Base-by-base conservation (phyloP, 1,140 invertebrate genomes). In the Zaprionus davidi region DNA sequence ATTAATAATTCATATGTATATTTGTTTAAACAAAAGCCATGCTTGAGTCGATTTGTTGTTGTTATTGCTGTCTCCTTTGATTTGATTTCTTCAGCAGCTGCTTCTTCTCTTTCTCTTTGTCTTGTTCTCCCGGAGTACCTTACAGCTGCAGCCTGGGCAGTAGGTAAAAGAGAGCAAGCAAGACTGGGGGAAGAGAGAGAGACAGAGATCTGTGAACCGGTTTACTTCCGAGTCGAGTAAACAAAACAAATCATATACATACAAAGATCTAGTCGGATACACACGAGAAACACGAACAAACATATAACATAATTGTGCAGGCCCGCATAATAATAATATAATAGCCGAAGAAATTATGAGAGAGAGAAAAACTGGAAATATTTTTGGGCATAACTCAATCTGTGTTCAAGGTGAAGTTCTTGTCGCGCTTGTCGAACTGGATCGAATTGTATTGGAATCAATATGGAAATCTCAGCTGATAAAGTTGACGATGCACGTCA, bases 401-500 rank as follows among this genome's bases (percentile, higher is more conserved):
- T 31, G 9, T 1, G 6, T 5, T 57, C 55, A 67, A 67, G 65
- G 38, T 58, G 38, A 58, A 56, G 34, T 22, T 53, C 46, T 41
- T 34, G 31, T 58, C 34, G 24, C 15, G 36, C 9, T 58, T 69
- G 57, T 41, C 20, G 51, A 9, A 20, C 38, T 64, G 64, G 68
- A 36, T 58, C 31, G n/a, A 67, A 58, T 17, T 44, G 72, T 63
- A 60, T 75, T 64, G 46, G 17, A 83, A 83, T 83, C 73, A 80
- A 75, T 78, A 78, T 64, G 70, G 46, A 83, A 80, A 69, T 82
- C 51, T 46, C 17, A 55, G 55, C 73, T 87, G 83, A 86, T 82
- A 82, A 80, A 64, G 60, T 46, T n/a, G 7, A 41, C 58, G 55
- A 20, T 38, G 26, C 53, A 71, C 46, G 71, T 66, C 79, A 84